phyloP scores from a whole-genome alignment of 1,140 invertebrate species.

The Phortica variegata region DNA sequence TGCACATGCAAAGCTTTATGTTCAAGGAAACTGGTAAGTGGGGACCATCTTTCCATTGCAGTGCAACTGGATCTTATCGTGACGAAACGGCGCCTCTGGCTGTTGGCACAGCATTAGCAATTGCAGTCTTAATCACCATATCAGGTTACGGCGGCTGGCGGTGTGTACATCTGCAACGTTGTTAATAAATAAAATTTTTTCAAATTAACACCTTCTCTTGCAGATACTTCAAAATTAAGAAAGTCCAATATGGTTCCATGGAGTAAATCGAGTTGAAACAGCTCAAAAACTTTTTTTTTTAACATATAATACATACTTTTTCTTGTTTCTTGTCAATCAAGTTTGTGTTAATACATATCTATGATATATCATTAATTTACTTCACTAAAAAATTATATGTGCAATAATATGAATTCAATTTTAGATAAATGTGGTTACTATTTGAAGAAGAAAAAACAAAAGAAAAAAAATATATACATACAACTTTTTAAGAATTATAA shows the following conservation, averaged over 20 bases:
- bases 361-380: constrained; percentile 18
- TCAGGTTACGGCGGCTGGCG: constrained; percentile 76
- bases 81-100: constrained; percentile 85
- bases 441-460: constrained; percentile 10
- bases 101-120: constrained; percentile 81
- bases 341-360: constrained; percentile 13
- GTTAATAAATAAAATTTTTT: not conserved
- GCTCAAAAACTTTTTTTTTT: constrained; percentile 27
- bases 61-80: constrained; percentile 58
- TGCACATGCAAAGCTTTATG: constrained; percentile 65
- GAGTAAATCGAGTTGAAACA: constrained; percentile 62
- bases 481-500: constrained; percentile 2
- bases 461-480: constrained; percentile 12
- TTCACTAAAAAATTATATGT: constrained; percentile 16
- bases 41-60: constrained; percentile 62
- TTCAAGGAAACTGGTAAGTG: constrained; percentile 63
- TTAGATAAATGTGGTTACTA: constrained; percentile 17
- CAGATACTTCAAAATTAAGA: constrained; percentile 85
- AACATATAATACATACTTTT: constrained; percentile 22
- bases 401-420: constrained; percentile 17
- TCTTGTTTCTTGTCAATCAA: constrained; percentile 26
- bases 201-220: constrained; percentile 52
- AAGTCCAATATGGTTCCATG: constrained; percentile 91
- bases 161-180: constrained; percentile 11
- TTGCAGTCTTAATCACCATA: constrained; percentile 76